Conservation (phyloP, 2,113 vertebrate genomes). For the Kryptolebias marmoratus region DNA sequence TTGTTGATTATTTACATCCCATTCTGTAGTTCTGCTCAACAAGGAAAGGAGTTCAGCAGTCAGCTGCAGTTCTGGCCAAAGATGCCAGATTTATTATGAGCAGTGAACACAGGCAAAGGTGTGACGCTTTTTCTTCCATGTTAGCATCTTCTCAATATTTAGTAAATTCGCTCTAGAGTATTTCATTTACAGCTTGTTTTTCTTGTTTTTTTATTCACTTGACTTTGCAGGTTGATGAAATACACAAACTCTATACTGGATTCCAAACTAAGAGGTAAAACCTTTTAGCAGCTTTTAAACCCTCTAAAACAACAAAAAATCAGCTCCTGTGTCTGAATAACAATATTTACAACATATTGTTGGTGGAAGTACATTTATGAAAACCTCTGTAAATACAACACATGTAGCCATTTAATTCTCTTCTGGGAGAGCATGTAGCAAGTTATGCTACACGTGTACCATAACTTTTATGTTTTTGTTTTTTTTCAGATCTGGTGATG, state of each 20-base stretch:
- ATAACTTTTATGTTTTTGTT: conserved; percentile 24
- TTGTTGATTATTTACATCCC: not conserved
- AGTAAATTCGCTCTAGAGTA: too few species aligned
- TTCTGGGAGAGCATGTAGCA: not conserved
- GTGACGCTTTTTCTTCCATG: not conserved
- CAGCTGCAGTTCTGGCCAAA: conserved; percentile 90
- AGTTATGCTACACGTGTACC: not conserved
- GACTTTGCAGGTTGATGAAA: conserved; percentile 84
- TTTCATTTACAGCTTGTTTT: not conserved
- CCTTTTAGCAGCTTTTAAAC: not conserved
- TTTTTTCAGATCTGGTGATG: conserved; percentile 84
- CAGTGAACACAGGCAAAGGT: conserved; percentile 92
- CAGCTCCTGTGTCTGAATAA: not conserved
- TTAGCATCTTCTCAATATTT: not conserved
- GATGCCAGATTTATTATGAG: conserved; percentile 91
- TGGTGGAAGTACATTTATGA: too few species aligned
- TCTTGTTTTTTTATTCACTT: not conserved
- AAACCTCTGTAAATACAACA: not conserved
- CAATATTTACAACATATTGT: too few species aligned
- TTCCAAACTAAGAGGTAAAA: conserved; percentile 90
- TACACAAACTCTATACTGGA: conserved; percentile 88
- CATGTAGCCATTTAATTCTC: not conserved
- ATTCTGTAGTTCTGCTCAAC: conserved; percentile 93
- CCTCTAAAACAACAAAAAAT: not conserved
- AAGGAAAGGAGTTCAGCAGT: conserved; percentile 95